These are phyloP conservation scores for Scelioninae gen. 1 DNA, from an alignment of 2,888 invertebrate genomes.

Conservation along the genomic window DNA sequence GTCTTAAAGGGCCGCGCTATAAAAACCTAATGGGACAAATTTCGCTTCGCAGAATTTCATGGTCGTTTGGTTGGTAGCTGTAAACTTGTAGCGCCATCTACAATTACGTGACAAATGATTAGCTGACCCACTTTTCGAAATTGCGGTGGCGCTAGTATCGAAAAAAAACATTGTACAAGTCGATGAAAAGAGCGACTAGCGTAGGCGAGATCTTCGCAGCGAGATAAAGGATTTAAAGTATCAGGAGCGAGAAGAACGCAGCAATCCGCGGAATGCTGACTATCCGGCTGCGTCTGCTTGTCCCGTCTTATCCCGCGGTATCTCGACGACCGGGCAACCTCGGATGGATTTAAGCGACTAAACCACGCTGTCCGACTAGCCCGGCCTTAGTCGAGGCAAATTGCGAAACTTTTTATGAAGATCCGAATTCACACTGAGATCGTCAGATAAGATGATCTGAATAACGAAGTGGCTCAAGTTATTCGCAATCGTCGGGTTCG, in stretches of 20 bases:
- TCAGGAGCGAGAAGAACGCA: conserved; percentile 76
- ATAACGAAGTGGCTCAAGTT: conserved; percentile 36
- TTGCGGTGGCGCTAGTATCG: too few relatives aligned
- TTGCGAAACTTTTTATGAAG: conserved; percentile 43
- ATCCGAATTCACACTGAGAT: conserved; percentile 43
- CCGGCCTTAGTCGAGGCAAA: too few relatives aligned
- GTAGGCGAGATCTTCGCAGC: conserved; percentile 70
- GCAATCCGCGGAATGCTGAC: conserved; percentile 79
- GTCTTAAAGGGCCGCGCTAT: too few relatives aligned
- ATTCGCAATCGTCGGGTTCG: conserved; percentile 17
- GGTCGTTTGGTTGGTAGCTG: too few relatives aligned
- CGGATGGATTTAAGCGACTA: conserved; percentile 49
- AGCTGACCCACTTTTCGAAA: too few relatives aligned
- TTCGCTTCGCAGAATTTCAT: too few relatives aligned
- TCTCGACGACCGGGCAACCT: conserved; percentile 65
- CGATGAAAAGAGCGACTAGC: too few relatives aligned
- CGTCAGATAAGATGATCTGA: conserved; percentile 53
- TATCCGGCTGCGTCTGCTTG: conserved; percentile 75
- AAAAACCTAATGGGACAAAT: too few relatives aligned
- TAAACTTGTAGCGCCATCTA: too few relatives aligned
- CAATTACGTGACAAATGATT: too few relatives aligned
- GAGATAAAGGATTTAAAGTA: conserved; percentile 73
- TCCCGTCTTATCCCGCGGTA: conserved; percentile 74
- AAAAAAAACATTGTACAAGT: too few relatives aligned
- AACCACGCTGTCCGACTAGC: too few relatives aligned